These are phyloP conservation scores for Ispidina lecontei DNA, from an alignment of 2,797 vertebrate species.

Conservation along the genomic window DNA sequence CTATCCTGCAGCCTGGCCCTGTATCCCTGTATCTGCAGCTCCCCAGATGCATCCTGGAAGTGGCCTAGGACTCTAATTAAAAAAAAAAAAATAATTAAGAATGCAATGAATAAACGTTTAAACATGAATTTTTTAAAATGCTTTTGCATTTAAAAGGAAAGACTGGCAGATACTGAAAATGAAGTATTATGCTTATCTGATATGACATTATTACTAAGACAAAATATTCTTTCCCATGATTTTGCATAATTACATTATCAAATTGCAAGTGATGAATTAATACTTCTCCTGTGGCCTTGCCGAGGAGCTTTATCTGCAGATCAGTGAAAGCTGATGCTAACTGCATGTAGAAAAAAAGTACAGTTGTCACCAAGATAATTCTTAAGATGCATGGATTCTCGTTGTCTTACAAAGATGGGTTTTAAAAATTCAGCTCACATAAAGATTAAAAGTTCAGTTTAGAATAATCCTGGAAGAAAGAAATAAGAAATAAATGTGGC, in stretches of 20 bases:
- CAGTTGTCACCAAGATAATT: not conserved
- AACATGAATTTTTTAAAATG: not conserved
- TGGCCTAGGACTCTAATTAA: not conserved
- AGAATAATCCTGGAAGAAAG: not conserved
- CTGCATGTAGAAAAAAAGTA: not conserved
- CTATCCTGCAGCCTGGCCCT: accelerated
- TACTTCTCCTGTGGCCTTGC: not conserved
- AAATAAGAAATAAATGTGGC: not conserved
- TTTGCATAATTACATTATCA: conserved; percentile 5
- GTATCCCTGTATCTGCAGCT: not conserved
- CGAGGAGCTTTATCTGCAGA: not conserved
- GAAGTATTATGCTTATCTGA: not conserved
- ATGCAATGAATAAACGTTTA: not conserved
- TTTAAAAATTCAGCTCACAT: not conserved
- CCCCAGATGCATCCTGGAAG: not conserved
- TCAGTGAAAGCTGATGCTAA: not conserved
- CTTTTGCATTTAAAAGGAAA: not conserved
- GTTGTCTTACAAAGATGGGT: not conserved
- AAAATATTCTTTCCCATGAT: not conserved
- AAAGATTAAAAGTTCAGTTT: not conserved
- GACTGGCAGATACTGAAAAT: not conserved
- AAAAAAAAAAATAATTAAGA: not conserved
- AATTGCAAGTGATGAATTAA: not conserved
- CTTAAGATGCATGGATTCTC: not conserved
- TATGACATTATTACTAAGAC: not conserved